These are phyloP conservation scores for Cyprinodon diabolis DNA, from an alignment of 2,797 vertebrate genomes.

Conservation along the genomic window DNA sequence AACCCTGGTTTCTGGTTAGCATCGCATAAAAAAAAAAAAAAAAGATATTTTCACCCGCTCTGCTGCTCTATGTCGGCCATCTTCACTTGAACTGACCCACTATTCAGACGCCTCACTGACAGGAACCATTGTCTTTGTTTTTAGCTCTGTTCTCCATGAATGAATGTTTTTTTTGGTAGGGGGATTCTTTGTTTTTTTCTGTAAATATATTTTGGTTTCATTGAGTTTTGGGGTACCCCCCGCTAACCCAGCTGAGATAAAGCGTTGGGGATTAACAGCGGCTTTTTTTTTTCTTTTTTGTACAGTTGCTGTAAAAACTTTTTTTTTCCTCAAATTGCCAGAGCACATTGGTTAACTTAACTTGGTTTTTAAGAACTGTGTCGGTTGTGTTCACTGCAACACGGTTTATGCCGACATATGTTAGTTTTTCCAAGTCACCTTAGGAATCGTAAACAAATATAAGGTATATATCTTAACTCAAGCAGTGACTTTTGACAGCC, in stretches of 20 bases:
- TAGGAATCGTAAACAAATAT: constrained; percentile 67
- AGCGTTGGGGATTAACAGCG: constrained; percentile 31
- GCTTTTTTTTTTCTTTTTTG: constrained; percentile 64
- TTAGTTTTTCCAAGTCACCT: constrained; percentile 62
- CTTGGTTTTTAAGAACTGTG: constrained; percentile 61
- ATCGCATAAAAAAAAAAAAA: constrained; percentile 26
- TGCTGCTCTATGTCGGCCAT: constrained; percentile 27
- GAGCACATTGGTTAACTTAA: constrained; percentile 60
- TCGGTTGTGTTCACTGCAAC: constrained; percentile 63
- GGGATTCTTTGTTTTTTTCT: constrained; percentile 36
- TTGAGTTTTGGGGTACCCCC: constrained; percentile 30
- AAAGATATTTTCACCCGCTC: constrained; percentile 28
- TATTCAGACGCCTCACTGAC: constrained; percentile 59
- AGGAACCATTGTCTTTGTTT: constrained; percentile 55
- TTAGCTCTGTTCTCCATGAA: constrained; percentile 66
- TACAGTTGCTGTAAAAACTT: constrained; percentile 69
- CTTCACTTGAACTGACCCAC: constrained; percentile 62
- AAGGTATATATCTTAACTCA: constrained; percentile 64
- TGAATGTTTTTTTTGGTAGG: constrained; percentile 47
- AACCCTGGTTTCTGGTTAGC: constrained; percentile 53
- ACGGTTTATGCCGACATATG: constrained; percentile 69
- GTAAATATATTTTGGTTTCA: constrained; percentile 76
- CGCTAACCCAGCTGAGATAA: no score
- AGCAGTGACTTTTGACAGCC: constrained; percentile 55
- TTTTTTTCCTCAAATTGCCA: constrained; percentile 35